Evolutionary conservation across 1,140 invertebrate species (phyloP), one percentile per base, ranked within the genome.

Genomic region (Drosophila trapezifrons): DNA sequence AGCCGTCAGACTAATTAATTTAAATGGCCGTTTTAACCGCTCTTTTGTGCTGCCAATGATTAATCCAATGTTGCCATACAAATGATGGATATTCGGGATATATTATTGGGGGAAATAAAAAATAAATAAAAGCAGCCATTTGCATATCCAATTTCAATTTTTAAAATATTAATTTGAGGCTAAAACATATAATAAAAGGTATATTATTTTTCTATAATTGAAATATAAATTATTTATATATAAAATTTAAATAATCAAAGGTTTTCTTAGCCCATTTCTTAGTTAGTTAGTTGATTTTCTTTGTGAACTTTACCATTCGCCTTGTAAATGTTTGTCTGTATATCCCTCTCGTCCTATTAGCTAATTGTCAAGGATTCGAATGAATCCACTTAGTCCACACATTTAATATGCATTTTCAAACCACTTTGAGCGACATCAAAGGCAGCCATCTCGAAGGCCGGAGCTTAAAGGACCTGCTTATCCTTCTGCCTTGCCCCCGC

Each of bases 321-420:
- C n/a, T 3, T 17, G n/a, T 38, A 38, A 32, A 32, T n/a, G 15
- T 52, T 20, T 20, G 10, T 37, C 9, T 10, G 35, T 22, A 13
- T 59, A 45, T 43, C 5, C 20, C 25, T 10, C 38, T 64, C 18
- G 38, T 35, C 20, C 62, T 65, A 65, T 65, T 65, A 67, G 64
- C 57, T 67, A 67, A 63, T 67, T 67, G 64, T 67, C 27, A 43
- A 25, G 54, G 15, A 43, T 65, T 65, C 37, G 27, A 59, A 43
- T 18, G 62, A 45, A 42, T 29, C 54, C 62, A 65, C 62, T 65
- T 65, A 65, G 54, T 59, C 54, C 62, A 45, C 54, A 58, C 62
- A 65, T 65, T 65, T 65, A 65, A 59, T 65, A 65, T 65, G 62
- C 62, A 65, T 65, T 59, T 65, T 59, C 54, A 65, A 64, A 59